Evolutionary conservation across 2,113 vertebrate species (phyloP).

Genomic region (Martes martes): DNA sequence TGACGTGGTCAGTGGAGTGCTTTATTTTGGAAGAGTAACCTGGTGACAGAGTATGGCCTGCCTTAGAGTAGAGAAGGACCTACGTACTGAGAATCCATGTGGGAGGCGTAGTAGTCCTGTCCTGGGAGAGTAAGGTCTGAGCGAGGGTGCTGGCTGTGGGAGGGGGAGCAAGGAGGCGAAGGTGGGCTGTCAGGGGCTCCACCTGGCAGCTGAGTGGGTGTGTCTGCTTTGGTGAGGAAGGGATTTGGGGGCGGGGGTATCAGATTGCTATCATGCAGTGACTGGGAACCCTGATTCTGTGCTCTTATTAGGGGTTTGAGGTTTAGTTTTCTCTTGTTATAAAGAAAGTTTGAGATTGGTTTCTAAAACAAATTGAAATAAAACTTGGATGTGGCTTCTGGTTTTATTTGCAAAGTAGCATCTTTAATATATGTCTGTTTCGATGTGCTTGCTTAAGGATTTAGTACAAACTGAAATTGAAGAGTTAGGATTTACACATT

Average conservation of each 20-base stretch:
- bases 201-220: not conserved
- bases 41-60: accelerated
- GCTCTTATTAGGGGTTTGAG: not conserved
- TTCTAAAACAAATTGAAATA: not conserved
- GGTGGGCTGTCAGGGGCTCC: not conserved
- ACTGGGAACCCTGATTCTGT: not conserved
- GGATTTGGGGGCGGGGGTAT: not conserved
- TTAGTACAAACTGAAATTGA: not conserved
- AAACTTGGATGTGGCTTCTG: not conserved
- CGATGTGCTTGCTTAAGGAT: not conserved
- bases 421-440: not conserved
- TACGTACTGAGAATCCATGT: accelerated
- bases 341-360: not conserved
- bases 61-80: not conserved
- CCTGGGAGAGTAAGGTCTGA: not conserved
- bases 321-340: not conserved
- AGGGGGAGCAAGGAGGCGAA: not conserved
- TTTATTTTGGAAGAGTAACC: not conserved
- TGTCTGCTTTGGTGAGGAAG: not conserved
- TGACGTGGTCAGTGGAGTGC: too few species aligned
- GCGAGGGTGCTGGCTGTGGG: not conserved
- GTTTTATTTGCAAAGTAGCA: not conserved
- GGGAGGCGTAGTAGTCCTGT: too few species aligned
- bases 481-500: not conserved
- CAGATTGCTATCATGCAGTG: accelerated